Percentiles rank a stretch among this genome's conserved stretches.
These are phyloP conservation scores for Sebastes variabilis DNA, from an alignment of 2,797 vertebrate species.

Conservation along the genomic window DNA sequence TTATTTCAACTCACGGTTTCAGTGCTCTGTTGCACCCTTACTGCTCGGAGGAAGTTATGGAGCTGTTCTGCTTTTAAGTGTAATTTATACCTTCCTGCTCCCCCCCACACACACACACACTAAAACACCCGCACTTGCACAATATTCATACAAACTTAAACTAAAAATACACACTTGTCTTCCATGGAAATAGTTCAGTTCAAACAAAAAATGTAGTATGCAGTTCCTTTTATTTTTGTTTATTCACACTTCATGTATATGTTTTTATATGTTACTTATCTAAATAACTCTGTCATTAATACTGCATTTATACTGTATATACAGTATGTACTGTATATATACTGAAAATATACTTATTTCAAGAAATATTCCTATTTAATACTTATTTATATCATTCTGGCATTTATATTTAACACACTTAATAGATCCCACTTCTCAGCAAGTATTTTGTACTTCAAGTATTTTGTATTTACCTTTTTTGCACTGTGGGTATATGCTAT, in stretches of 20 bases:
- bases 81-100: background rate
- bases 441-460: no score
- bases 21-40: background rate
- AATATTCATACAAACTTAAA: background rate
- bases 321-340: no score
- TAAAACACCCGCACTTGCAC: background rate
- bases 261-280: background rate
- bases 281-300: background rate
- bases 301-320: no score
- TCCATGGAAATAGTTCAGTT: background rate
- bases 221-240: background rate
- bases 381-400: no score
- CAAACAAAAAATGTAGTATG: background rate
- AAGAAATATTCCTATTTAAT: no score
- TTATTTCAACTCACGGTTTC: conserved; percentile 24
- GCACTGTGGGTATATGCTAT: no score
- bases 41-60: background rate
- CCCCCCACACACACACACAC: background rate
- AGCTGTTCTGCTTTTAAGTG: conserved; percentile 27
- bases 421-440: no score
- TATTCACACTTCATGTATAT: background rate
- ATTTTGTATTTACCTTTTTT: no score
- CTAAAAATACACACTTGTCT: background rate
- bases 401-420: no score
- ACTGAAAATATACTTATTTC: no score